Base-by-base conservation (phyloP, 2,888 invertebrate species). In the Ernsta delagoae region DNA sequence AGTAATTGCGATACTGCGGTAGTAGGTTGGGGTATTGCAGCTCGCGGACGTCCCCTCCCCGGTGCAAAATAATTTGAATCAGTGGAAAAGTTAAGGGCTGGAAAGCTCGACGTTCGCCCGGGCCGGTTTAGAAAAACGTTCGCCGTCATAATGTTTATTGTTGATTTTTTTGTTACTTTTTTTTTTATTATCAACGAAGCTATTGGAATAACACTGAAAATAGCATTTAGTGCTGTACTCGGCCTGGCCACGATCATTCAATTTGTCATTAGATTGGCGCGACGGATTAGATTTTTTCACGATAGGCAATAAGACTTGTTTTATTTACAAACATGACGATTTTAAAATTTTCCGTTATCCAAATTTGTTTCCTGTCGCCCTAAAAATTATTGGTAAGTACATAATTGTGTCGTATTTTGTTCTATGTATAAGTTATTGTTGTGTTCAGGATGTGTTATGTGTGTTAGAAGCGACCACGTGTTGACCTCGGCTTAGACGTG, bases 1-100 rank as follows among this genome's bases (percentile, higher is more conserved):
- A 71, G 64, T 71, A 71, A 72, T 70, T 73, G 74, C 74, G 70
- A 70, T 72, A 73, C 73, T 74, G 74, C 74, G 74, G 74, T 68
- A 68, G 67, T 68, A 62, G 61, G 67, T 68, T 57, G 54, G 67
- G 61, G 67, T 68, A 68, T 68, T 68, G 67, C 67, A 68, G 62
- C 57, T 61, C 50, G 62, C 62, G 48, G 62, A 48, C 57, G 48
- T 68, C 62, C 62, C 62, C 57, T 62, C 57, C 34, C 12, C 57
- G 5, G 62, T 63, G 54, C 68, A 68, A 63, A 68, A 50, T 68
- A 59, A 48, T 68, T 68, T 68, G 62, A 68, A 62, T 68, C 68
- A 68, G 68, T 68, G 57, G 62, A 68, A 62, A 57, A 56, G 57
- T 39, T 50, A 62, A 59, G 68, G 61, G 68, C 68, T 62, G 62